Evolutionary conservation across 2,113 vertebrate species (phyloP), one percentile per base, ranked within the genome.

Genomic region (Cyrtonyx montezumae): DNA sequence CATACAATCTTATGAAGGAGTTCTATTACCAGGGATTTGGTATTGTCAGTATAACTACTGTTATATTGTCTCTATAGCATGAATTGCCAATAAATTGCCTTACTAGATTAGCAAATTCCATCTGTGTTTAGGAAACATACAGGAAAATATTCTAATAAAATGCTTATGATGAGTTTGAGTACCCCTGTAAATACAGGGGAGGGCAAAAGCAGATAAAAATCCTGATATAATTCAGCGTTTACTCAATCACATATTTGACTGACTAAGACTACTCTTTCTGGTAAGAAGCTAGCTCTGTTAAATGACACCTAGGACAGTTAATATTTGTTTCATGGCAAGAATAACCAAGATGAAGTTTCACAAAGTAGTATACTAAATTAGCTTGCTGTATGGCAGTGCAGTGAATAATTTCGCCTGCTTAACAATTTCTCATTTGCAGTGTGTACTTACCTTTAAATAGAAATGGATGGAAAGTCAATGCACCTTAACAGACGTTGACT

Each of bases 381-480:
- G 40, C 4, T 74, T 46, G 53, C 19, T 9, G 9, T 26, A 25
- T 15, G 10, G 42, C 14, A 25, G 28, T 4, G 11, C 36, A 19
- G 63, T 66, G 30, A 37, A 25, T n/a, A 68, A 48, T 32, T 53
- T 15, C 28, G 79, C 8, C 25, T 61, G 32, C 14, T 46, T 11
- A 86, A 73, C n/a, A 61, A 28, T 79, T 93, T 84, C 69, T 82
- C 79, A 30, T 46, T 66, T 28, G n/a, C 43, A 74, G n/a, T 16
- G 49, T 46, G 10, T 37, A 42, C 9, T 66, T 36, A 30, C 23
- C 15, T 14, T 20, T 74, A 87, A 73, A 88, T 45, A 69, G 21
- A 79, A 65, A 71, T 49, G 37, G 55, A 53, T 42, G 32, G 42
- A 43, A 94, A 94, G 63, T 90, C 85, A 78, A 37, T 94, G 76